Evolutionary conservation across 2,888 invertebrate genomes (phyloP), one percentile per base, ranked within the genome.

Genomic region (Metellina segmentata): DNA sequence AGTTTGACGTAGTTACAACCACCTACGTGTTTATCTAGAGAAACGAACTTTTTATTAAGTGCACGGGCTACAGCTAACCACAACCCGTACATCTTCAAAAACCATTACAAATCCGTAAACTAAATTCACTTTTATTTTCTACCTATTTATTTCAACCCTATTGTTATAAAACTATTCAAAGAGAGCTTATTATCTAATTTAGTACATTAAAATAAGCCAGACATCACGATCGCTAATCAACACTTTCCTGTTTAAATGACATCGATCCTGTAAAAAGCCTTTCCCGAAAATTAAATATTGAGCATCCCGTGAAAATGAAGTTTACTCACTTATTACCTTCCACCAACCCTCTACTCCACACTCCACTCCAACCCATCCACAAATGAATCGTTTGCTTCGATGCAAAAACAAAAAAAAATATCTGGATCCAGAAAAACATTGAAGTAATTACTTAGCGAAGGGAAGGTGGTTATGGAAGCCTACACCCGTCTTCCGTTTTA

Each of bases 221-320:
- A 61, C 61, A 61, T 1, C 61, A 34, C 61, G 13, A 61, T 8
- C 61, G 9, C 13, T 61, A 61, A 34, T 34, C 34, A 61, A 61
- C 61, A 9, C 9, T 61, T 61, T 16, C 7, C 61, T 9, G 61
- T 61, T 61, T 61, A 79, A 79, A 16, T 79, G 79, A 78, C 61
- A 61, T 79, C 70, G 51, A 69, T 48, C 11, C 49, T 48, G 48
- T 16, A 51, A 71, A 19, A 13, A 71, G 69, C 7, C 19, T 85
- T 53, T 75, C 8, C 74, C 74, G 74, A 74, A 83, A 83, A 83
- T 83, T 83, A 72, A 85, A 85, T 74, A 74, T 85, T 61, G 53
- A 85, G 72, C 72, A 53, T 71, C 51, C 9, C 48, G 20, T 16
- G 48, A 49, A 51, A 82, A 16, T 51, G 7, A 11, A 82, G 81